Base-by-base conservation (phyloP, 2,888 invertebrate genomes). In the Drosophila lacicola region DNA sequence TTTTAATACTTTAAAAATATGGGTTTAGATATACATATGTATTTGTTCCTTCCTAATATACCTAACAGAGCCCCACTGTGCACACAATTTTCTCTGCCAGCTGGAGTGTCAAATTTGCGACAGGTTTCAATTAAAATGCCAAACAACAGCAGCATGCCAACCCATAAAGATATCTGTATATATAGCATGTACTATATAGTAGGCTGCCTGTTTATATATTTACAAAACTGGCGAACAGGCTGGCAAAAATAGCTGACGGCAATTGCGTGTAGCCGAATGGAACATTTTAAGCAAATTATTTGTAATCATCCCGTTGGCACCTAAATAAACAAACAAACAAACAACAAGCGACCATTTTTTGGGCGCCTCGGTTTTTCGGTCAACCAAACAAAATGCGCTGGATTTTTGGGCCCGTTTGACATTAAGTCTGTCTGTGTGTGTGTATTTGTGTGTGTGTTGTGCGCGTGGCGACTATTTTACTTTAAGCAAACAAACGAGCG, bases 241-340 rank as follows among this genome's bases (percentile, higher is more conserved):
- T 68, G 65, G 19, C 61, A 72, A 76, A 76, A 71, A 85, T 58
- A 80, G 44, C 55, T 58, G 37, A 9, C 63, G 66, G 66, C 65
- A 55, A 65, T 70, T 57, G 55, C 53, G 51, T 76, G 63, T 53
- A 70, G 21, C 75, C 17, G 57, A 46, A 60, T 73, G 73, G 46
- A 80, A 80, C 68, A 78, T 83, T 82, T 81, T 60, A 65, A 62
- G 71, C 57, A 74, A 83, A 77, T 70, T 79, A 76, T 84, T 88
- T 85, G 82, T 74, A 85, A 83, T 82, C 85, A 79, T 82, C 65
- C 62, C 70, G 74, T 68, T 77, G 80, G 60, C 88, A 82, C 80
- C 82, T 77, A 76, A 87, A 70, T 64, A 63, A 84, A 87, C 81
- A 80, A 53, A 51, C 51, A 51, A 51, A 51, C 51, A 51, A 77